Evolutionary conservation across 2,888 invertebrate genomes (phyloP).

Genomic region (Rhimphoctona megacephalus): DNA sequence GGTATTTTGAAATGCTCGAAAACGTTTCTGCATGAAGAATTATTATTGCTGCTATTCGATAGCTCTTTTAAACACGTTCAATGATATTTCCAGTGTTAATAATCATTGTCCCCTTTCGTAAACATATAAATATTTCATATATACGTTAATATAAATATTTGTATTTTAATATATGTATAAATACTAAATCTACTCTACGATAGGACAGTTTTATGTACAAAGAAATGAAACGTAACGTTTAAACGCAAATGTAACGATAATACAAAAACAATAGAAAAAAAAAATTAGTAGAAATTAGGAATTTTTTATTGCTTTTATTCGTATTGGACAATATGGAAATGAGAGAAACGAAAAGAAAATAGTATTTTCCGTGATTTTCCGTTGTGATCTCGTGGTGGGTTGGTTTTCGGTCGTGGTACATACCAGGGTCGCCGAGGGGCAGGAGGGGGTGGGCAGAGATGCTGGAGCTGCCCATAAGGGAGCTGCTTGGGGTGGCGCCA

Average conservation of each 20-base stretch:
- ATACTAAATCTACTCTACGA: slow-evolving; percentile 72
- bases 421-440: slow-evolving; percentile 91
- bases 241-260: slow-evolving; percentile 70
- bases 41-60: not conserved
- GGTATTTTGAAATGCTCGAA: not conserved
- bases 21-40: not conserved
- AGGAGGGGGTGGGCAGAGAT: slow-evolving; percentile 97
- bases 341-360: slow-evolving; percentile 59
- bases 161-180: slow-evolving; percentile 40
- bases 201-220: slow-evolving; percentile 72
- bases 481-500: slow-evolving; percentile 86
- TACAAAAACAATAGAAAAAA: slow-evolving; percentile 75
- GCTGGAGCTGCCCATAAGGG: slow-evolving; percentile 92
- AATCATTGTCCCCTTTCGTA: not conserved
- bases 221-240: slow-evolving; percentile 67
- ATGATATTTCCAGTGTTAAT: not conserved
- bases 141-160: slow-evolving; percentile 9
- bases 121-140: not conserved
- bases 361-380: slow-evolving; percentile 51
- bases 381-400: slow-evolving; percentile 71
- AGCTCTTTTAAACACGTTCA: not conserved
- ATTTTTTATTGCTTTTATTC: slow-evolving; percentile 2
- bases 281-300: slow-evolving; percentile 42
- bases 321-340: slow-evolving; percentile 62
- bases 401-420: slow-evolving; percentile 83